Conservation (phyloP, 2,888 invertebrate genomes). For the Teleiodes luculella region DNA sequence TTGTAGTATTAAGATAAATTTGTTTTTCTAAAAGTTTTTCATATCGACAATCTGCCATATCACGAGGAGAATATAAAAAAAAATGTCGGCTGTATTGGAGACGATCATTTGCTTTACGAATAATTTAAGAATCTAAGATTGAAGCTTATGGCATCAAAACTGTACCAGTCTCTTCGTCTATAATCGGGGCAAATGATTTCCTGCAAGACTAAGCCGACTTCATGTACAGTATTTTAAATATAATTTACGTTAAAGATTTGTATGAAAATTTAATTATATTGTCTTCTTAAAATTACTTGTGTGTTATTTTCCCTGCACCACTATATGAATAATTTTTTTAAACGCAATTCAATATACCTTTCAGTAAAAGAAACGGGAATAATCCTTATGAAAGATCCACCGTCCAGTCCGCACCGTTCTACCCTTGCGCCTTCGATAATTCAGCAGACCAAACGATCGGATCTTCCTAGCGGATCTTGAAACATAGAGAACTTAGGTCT, state of each 20-base stretch:
- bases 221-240: conserved; percentile 89
- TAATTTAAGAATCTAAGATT: not conserved
- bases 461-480: no score
- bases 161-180: not conserved
- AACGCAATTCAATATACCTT: no score
- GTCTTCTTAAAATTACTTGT: conserved; percentile 70
- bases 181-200: conserved; percentile 53
- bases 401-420: no score
- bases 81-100: conserved; percentile 60
- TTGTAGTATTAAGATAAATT: conserved; percentile 50
- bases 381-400: no score
- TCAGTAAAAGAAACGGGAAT: no score
- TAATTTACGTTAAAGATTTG: conserved; percentile 88
- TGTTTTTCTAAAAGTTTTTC: conserved; percentile 70
- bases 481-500: no score
- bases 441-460: no score
- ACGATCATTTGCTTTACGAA: conserved; percentile 53
- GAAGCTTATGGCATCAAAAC: not conserved
- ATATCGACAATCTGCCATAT: conserved; percentile 85
- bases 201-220: conserved; percentile 57
- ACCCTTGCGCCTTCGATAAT: no score
- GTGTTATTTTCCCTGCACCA: conserved; percentile 38
- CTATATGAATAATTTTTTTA: no score
- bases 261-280: conserved; percentile 86
- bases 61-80: conserved; percentile 76